Percentiles rank a stretch among this genome's conserved stretches.
phyloP scores from a whole-genome alignment of 1,140 invertebrate species.

The Popillia japonica region DNA sequence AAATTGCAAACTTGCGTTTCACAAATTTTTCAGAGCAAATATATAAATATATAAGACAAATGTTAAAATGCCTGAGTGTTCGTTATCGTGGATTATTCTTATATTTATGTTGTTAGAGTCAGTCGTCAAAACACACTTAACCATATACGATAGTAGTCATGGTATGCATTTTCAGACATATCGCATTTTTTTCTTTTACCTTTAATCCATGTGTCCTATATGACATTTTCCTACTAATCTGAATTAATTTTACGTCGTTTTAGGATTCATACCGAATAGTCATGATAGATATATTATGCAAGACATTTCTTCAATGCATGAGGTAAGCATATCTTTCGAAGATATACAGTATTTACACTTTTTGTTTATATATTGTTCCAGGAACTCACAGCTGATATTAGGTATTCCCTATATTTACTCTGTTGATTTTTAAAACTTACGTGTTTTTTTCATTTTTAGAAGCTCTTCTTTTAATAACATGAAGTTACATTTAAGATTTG shows the following conservation, averaged over 20 bases:
- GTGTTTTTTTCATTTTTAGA: conserved; percentile 47
- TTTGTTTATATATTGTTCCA: conserved; percentile 48
- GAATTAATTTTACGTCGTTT: conserved; percentile 42
- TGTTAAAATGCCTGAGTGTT: conserved; percentile 58
- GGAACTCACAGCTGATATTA: conserved; percentile 52
- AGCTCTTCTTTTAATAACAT: conserved; percentile 55
- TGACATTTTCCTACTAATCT: conserved; percentile 14
- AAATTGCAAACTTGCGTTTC: conserved; percentile 36
- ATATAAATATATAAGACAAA: conserved; percentile 44
- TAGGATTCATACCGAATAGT: conserved; percentile 57
- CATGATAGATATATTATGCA: conserved; percentile 57
- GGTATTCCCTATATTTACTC: conserved; percentile 42
- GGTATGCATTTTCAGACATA: conserved; percentile 50
- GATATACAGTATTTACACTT: background rate
- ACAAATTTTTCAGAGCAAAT: background rate
- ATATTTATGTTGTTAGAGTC: conserved; percentile 57
- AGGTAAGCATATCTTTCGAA: conserved; percentile 51
- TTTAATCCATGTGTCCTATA: background rate
- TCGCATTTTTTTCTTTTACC: background rate
- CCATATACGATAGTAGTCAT: conserved; percentile 60
- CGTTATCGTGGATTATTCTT: conserved; percentile 57
- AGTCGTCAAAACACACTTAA: conserved; percentile 58
- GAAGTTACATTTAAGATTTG: conserved; percentile 64
- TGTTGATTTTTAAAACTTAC: conserved; percentile 13
- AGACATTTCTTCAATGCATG: conserved; percentile 56